Evolutionary conservation across 2,797 vertebrate genomes (phyloP), one percentile per base, ranked within the genome.

Genomic region (Uromys caudimaculatus): DNA sequence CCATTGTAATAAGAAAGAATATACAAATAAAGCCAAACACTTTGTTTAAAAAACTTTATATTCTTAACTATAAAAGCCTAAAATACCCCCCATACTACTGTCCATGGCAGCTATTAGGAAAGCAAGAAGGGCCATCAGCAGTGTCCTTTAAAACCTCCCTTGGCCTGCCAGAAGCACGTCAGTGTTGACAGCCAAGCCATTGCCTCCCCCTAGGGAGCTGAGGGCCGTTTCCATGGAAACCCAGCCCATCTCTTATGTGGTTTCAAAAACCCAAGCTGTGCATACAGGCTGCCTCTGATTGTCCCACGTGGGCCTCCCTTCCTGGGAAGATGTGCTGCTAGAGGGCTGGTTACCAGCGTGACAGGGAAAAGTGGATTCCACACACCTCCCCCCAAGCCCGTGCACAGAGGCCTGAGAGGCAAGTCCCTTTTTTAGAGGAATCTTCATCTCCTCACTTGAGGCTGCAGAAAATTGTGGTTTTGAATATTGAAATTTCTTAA

Each of bases 191-290:
- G 47, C 71, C 64, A 87, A 86, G 88, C 44, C 41, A 47, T 62
- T 50, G 73, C 77, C 77, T 91, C 50, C 78, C 90, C 64, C 77
- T 69, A 82, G 77, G 90, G 86, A 38, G 93, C 47, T 21, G 62
- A 38, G 86, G 77, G 77, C 86, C 1, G 78, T 97, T 95, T 95
- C 97, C 96, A 96, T 95, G 91, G 97, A 94, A 92, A 98, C 95
- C 75, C 54, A 93, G 92, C 54, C 91, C 16, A 0, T 13, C 91
- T 79, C 95, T 54, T 54, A 93, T 64, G 58, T 91, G 11, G 5
- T 82, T 76, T 91, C 35, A 44, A 86, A 86, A 62, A 38, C 78
- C 88, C 92, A 79, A 14, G 90, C 97, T 95, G 83, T 73, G 93
- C 17, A 0, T 58, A 21, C 38, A 4, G 2, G 75, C 67, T 23